Base-by-base conservation (phyloP, 1,140 invertebrate genomes). In the Panagrolaimus sp. region DNA sequence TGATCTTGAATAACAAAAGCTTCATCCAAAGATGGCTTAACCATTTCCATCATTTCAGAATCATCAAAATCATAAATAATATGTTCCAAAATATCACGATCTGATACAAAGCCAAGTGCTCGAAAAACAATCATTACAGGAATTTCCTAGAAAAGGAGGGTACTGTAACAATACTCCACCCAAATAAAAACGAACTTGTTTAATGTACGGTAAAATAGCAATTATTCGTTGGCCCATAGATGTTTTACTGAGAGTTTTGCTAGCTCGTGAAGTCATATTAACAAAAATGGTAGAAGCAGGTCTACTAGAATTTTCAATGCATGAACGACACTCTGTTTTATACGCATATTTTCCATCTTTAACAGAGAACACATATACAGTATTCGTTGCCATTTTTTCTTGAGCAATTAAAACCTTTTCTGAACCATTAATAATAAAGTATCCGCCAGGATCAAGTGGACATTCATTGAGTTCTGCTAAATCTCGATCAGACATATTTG, bases 31-130 rank as follows among this genome's bases (percentile, higher is more conserved):
- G 93, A 97, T 5, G 96, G 96, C 84, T 98, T 98, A 0, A 89
- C 93, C 93, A 98, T 97, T 88, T 98, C 96, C 93, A 98, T 98
- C 93, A 98, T 97, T 87, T 98, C 95, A 27, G 92, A 93, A 86
- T 98, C 95, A 84, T 97, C 57, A 86, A 97, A 97, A 79, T 98
- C 95, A 84, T 98, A 98, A 78, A 98, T 97, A 66, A 98, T 97
- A 80, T 98, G 95, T 82, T 98, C 96, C 8, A 98, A 85, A 79
- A 98, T 98, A 85, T 98, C 96, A 79, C 96, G 87, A 85, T 98
- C 96, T 25, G 95, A 94, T 45, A 98, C 96, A 86, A 98, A 98
- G 20, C 96, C 96, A 23, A 97, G 85, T 27, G 94, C 94, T 72
- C 88, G 78, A 82, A 98, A 98, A 0, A 98, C 94, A 84, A 98